phyloP scores from a whole-genome alignment of 2,113 vertebrate species.

The Parotia lawesii region DNA sequence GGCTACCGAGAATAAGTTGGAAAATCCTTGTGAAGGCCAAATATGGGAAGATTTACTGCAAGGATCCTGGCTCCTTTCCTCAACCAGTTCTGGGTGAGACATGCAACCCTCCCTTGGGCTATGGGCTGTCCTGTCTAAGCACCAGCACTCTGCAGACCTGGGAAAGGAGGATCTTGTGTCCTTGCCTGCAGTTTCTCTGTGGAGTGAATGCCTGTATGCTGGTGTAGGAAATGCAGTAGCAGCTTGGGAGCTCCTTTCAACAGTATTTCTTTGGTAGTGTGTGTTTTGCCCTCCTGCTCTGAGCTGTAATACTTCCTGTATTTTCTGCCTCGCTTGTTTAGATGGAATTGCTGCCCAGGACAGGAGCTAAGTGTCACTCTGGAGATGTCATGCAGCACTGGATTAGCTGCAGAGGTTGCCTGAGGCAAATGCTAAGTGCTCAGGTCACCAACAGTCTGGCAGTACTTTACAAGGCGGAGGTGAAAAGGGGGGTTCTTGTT shows the following conservation, averaged over 20 bases:
- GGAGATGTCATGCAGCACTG: not conserved
- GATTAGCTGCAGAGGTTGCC: slow-evolving; percentile 76
- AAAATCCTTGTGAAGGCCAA: not conserved
- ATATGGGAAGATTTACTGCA: not conserved
- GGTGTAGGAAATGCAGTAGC: not conserved
- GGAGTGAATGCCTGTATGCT: not conserved
- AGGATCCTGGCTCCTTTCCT: not conserved
- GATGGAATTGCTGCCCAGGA: not conserved
- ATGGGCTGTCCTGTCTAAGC: accelerated
- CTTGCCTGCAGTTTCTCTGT: not conserved
- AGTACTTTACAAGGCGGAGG: slow-evolving; percentile 66
- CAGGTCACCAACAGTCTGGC: slow-evolving; percentile 58
- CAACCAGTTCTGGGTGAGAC: not conserved
- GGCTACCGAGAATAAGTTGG: not conserved
- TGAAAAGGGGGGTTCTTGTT: slow-evolving; percentile 63
- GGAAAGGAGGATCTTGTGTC: not conserved
- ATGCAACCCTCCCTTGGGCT: not conserved
- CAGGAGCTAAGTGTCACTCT: not conserved
- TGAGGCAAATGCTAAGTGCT: slow-evolving; percentile 67
- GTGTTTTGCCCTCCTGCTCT: not conserved
- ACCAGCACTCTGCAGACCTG: not conserved
- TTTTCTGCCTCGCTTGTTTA: not conserved
- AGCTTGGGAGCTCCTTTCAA: not conserved
- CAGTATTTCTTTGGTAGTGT: not conserved
- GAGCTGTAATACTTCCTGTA: not conserved